These are phyloP conservation scores for Pseudanteris insignis DNA, from an alignment of 2,888 invertebrate genomes.

Conservation along the genomic window DNA sequence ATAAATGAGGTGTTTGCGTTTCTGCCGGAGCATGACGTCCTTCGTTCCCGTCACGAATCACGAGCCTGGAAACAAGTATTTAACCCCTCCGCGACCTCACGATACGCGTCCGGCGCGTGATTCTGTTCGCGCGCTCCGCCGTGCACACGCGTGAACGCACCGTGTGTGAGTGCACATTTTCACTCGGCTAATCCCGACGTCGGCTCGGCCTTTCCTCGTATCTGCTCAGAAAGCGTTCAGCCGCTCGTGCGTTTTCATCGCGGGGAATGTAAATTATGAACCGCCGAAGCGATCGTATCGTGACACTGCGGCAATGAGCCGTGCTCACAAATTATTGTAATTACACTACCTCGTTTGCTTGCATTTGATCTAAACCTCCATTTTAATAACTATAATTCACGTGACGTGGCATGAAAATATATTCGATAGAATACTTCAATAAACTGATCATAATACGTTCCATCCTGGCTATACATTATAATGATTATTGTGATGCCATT, in stretches of 20 bases:
- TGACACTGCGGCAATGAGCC: slow-evolving; percentile 45
- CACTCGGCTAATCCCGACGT: slow-evolving; percentile 32
- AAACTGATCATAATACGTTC: slow-evolving; percentile 41
- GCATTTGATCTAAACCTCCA: slow-evolving; percentile 42
- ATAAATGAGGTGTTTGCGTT: slow-evolving; percentile 41
- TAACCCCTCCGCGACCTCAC: slow-evolving; percentile 42
- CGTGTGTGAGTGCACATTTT: slow-evolving; percentile 22
- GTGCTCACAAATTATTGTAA: slow-evolving; percentile 40
- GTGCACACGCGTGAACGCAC: slow-evolving; percentile 6
- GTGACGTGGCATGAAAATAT: slow-evolving; percentile 44
- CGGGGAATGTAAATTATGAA: slow-evolving; percentile 39
- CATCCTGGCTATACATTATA: slow-evolving; percentile 31
- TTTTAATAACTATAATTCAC: slow-evolving; percentile 45
- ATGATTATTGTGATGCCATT: slow-evolving; percentile 41
- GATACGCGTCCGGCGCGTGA: slow-evolving; percentile 36
- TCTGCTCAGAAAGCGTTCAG: slow-evolving; percentile 41
- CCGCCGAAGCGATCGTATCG: slow-evolving; percentile 42
- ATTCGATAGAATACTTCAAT: slow-evolving; percentile 46
- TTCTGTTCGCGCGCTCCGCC: slow-evolving; percentile 19
- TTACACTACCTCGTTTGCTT: slow-evolving; percentile 38
- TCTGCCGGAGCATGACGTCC: slow-evolving; percentile 43
- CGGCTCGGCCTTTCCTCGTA: slow-evolving; percentile 42
- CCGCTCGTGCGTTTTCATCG: slow-evolving; percentile 36
- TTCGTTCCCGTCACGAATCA: slow-evolving; percentile 41
- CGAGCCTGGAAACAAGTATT: slow-evolving; percentile 39